Evolutionary conservation across 2,888 invertebrate species (phyloP).

Genomic region (Biston betularia): DNA sequence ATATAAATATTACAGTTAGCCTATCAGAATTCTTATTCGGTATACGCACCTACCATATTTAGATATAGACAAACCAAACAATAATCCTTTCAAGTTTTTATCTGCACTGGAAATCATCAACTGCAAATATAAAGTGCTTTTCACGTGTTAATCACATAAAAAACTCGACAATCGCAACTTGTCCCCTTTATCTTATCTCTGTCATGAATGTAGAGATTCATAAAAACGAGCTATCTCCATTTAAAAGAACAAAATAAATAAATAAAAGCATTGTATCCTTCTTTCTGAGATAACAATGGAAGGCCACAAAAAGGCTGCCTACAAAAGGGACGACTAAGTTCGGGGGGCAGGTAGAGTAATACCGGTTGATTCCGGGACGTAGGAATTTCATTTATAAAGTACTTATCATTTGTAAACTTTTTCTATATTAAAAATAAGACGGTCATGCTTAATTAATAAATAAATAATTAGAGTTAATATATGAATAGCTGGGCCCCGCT

Average conservation of each 20-base stretch:
- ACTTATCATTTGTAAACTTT: constrained; percentile 1
- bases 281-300: constrained; percentile 60
- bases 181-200: constrained; percentile 41
- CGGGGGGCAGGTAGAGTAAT: constrained; percentile 56
- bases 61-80: not conserved
- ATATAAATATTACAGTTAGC: no score
- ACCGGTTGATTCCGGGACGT: constrained; percentile 46
- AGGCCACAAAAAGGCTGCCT: constrained; percentile 67
- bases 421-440: no score
- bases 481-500: no score
- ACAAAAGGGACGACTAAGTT: constrained; percentile 59
- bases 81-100: constrained; percentile 1
- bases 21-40: not conserved
- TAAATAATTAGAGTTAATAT: no score
- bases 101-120: constrained; percentile 1
- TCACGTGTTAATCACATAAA: constrained; percentile 12
- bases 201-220: constrained; percentile 39
- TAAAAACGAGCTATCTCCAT: constrained; percentile 47
- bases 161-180: constrained; percentile 25
- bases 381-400: constrained; percentile 36
- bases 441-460: no score
- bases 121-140: constrained; percentile 16
- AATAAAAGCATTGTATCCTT: constrained; percentile 53
- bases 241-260: constrained; percentile 55
- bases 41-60: not conserved